These are phyloP conservation scores for Epistrophe grossulariae DNA, from an alignment of 2,888 invertebrate species.

Conservation along the genomic window DNA sequence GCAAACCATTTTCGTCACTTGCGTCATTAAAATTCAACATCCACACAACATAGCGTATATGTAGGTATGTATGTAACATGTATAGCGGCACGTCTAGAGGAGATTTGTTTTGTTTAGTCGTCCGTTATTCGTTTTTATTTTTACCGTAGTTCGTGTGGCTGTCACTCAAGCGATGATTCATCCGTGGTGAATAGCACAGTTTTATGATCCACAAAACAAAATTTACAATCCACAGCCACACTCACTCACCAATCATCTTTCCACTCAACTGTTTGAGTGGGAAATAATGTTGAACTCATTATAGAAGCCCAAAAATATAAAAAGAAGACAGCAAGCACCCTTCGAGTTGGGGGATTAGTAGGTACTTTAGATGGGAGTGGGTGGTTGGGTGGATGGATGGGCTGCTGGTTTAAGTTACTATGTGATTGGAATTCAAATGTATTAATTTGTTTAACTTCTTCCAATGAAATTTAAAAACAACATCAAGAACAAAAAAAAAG, in stretches of 20 bases:
- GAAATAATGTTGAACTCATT: constrained; percentile 1
- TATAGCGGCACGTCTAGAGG: constrained; percentile 63
- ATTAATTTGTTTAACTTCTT: constrained; percentile 64
- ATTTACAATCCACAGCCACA: constrained; percentile 42
- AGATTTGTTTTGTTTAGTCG: constrained; percentile 67
- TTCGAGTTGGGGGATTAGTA: constrained; percentile 5
- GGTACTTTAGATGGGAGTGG: not conserved
- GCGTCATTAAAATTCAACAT: constrained; percentile 69
- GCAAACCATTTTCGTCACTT: constrained; percentile 68
- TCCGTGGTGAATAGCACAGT: constrained; percentile 60
- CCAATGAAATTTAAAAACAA: constrained; percentile 20
- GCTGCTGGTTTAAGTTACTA: constrained; percentile 26
- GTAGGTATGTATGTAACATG: too few species aligned
- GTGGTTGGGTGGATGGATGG: constrained; percentile 5
- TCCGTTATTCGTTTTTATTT: constrained; percentile 34
- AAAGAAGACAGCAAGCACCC: not conserved
- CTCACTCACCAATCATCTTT: not conserved
- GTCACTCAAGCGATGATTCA: constrained; percentile 62
- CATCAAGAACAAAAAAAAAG: constrained; percentile 10
- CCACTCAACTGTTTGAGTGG: constrained; percentile 53
- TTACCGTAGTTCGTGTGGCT: constrained; percentile 11
- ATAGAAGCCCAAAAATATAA: not conserved
- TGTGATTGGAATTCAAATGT: constrained; percentile 72
- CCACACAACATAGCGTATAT: constrained; percentile 29
- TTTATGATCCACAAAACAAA: constrained; percentile 39